Conservation (phyloP, 2,113 vertebrate genomes). For the Lampris incognitus region DNA sequence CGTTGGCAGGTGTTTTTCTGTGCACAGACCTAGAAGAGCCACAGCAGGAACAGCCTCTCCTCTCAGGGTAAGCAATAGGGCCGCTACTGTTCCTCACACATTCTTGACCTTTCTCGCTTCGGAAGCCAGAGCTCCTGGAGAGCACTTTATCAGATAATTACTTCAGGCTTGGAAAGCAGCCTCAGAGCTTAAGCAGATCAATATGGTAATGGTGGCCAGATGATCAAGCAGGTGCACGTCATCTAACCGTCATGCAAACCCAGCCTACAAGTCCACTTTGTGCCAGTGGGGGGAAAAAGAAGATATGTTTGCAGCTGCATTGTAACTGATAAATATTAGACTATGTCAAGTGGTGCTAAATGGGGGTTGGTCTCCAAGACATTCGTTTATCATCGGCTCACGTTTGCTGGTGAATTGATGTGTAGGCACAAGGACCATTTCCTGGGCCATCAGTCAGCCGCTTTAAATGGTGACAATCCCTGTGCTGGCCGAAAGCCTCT, state of each 20-base stretch:
- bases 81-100: not conserved
- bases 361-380: conserved; percentile 25
- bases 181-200: conserved; percentile 33
- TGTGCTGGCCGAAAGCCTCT: conserved; percentile 41
- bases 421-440: conserved; percentile 54
- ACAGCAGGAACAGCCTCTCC: not conserved
- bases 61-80: not conserved
- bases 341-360: conserved; percentile 32
- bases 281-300: not conserved
- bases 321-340: conserved; percentile 53
- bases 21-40: not conserved
- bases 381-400: conserved; percentile 58
- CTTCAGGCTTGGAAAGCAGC: conserved; percentile 40
- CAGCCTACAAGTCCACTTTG: conserved; percentile 8
- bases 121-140: conserved; percentile 17
- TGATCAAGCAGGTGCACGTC: conserved; percentile 34
- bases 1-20: not conserved
- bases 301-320: conserved; percentile 46
- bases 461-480: conserved; percentile 71
- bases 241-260: conserved; percentile 19
- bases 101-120: conserved; percentile 47
- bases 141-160: conserved; percentile 62
- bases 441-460: conserved; percentile 63
- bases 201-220: conserved; percentile 30
- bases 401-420: conserved; percentile 62